These are phyloP conservation scores for Axis porcinus DNA, from an alignment of 2,113 vertebrate genomes.

Conservation along the genomic window DNA sequence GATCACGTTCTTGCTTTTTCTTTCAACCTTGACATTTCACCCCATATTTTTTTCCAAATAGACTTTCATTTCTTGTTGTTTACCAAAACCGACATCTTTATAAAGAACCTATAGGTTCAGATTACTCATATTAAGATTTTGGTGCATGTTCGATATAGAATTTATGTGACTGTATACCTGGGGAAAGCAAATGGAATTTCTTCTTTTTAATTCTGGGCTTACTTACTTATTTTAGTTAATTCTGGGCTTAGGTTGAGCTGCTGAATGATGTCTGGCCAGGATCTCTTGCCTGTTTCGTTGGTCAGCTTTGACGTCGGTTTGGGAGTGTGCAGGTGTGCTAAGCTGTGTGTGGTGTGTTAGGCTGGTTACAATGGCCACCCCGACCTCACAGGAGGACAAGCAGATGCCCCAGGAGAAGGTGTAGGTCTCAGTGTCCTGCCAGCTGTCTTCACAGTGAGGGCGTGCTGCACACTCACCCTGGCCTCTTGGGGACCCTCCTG, in stretches of 20 bases:
- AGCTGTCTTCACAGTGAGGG: fast-evolving
- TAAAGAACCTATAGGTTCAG: no score
- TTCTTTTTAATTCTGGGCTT: background rate
- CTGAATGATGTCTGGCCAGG: fast-evolving
- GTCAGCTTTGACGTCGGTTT: background rate
- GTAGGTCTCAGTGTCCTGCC: fast-evolving
- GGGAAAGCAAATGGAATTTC: background rate
- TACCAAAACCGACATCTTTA: background rate
- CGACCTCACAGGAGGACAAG: fast-evolving
- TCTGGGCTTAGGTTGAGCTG: background rate
- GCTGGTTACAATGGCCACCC: fast-evolving
- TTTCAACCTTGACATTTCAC: background rate
- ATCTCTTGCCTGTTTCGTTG: background rate
- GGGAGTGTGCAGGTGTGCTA: fast-evolving
- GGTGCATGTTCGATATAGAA: background rate
- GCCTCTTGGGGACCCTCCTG: fast-evolving
- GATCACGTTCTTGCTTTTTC: fast-evolving
- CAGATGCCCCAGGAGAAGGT: fast-evolving
- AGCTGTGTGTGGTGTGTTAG: fast-evolving
- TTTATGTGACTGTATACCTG: background rate
- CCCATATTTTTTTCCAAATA: background rate
- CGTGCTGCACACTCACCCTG: fast-evolving
- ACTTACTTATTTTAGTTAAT: background rate
- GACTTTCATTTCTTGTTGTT: background rate
- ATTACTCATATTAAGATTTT: background rate